Conservation (phyloP, 2,113 vertebrate species). For the Eira barbara region DNA sequence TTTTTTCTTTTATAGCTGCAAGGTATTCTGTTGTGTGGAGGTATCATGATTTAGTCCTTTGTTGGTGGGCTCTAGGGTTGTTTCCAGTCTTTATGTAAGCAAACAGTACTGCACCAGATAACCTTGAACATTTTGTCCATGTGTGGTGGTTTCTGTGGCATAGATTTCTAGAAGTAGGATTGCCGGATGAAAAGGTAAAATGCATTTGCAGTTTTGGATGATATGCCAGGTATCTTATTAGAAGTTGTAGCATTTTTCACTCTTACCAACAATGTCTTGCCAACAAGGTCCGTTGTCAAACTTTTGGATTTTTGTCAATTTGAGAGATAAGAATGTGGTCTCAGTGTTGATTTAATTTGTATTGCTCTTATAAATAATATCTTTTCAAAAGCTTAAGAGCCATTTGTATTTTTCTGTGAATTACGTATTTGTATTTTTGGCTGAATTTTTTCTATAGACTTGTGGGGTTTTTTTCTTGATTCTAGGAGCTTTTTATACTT, state of each 20-base stretch:
- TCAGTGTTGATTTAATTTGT: neutral
- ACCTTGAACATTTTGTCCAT: neutral
- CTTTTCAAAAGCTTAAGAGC: neutral
- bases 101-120: neutral
- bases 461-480: neutral
- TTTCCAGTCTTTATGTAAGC: neutral
- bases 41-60: neutral
- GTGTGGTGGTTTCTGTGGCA: neutral
- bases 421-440: neutral
- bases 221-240: neutral
- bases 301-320: constrained; percentile 13
- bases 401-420: constrained; percentile 23
- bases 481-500: constrained; percentile 9
- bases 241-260: neutral
- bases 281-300: neutral
- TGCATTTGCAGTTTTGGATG: neutral
- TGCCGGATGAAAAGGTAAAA: constrained; percentile 9
- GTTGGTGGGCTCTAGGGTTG: neutral
- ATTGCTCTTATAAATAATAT: constrained; percentile 39
- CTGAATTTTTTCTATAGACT: neutral
- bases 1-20: neutral
- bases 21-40: neutral
- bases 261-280: neutral
- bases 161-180: neutral
- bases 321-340: neutral